phyloP scores from a whole-genome alignment of 2,888 invertebrate genomes.

The Argynnis bischoffii region DNA sequence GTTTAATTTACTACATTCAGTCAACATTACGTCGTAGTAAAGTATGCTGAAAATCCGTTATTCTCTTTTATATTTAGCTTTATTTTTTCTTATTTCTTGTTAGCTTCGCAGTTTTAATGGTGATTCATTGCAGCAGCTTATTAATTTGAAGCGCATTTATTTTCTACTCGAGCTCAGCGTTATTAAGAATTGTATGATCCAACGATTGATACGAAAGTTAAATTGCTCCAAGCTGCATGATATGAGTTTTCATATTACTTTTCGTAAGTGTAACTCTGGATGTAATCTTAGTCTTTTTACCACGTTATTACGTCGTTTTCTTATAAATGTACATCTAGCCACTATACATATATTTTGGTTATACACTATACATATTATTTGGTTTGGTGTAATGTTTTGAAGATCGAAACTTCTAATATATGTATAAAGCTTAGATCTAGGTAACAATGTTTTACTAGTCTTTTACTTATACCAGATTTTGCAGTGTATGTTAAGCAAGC shows the following conservation, averaged over 20 bases:
- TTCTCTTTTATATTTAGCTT: conserved; percentile 39
- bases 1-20: conserved; percentile 51
- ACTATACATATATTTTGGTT: no score
- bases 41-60: conserved; percentile 38
- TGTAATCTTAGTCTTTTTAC: no score
- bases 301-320: no score
- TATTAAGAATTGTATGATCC: conserved; percentile 1
- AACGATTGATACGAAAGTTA: background rate
- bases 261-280: no score
- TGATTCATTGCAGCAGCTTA: conserved; percentile 37
- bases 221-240: background rate
- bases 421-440: no score
- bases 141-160: conserved; percentile 18
- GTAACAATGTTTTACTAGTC: no score
- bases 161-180: background rate
- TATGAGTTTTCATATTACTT: background rate
- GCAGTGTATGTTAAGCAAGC: no score
- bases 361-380: no score
- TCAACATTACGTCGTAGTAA: conserved; percentile 25
- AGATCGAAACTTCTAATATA: no score
- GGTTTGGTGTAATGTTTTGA: no score
- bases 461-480: no score
- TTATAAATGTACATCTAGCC: no score
- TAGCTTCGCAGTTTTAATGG: conserved; percentile 31
- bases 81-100: conserved; percentile 35